Evolutionary conservation across 2,797 vertebrate species (phyloP), one percentile per base, ranked within the genome.

Genomic region (Microctenopoma steveboyesi): DNA sequence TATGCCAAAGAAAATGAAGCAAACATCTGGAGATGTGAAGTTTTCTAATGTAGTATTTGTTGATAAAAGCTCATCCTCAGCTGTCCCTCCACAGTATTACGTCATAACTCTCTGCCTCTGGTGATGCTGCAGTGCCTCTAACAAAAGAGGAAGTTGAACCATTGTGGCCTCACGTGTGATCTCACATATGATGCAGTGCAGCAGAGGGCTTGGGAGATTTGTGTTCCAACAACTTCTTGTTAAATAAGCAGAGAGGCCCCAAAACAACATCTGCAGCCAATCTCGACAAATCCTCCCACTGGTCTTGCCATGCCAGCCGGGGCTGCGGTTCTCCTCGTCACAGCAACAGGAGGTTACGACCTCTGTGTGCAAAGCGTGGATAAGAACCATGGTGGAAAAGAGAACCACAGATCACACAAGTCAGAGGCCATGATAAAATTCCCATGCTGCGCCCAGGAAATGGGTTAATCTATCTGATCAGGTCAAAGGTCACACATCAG

Each of bases 191-290:
- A 82, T 81, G 54, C 69, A 74, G 66, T 73, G 79, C 75, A 76
- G 76, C 73, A 35, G 52, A 82, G 84, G 74, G 70, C 85, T 89
- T 79, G 78, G 69, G 87, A 91, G 89, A 90, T 89, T 92, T 85
- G 90, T 89, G 84, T 83, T 85, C 86, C 76, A 33, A 86, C 87
- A 83, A 88, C 79, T 85, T 87, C 78, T 87, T 10, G 52, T 89
- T 88, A 81, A 86, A 74, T 79, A 88, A 87, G 79, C 79, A 67
- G 51, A 71, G 81, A 76, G 81, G 51, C 78, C 82, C 83, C 83
- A 59, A 85, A 88, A 82, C 76, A 89, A 90, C 88, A 89, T 91
- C 88, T 91, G 91, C 84, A 89, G 82, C 80, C 84, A 91, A 90
- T 92, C 90, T 86, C 3, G 28, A 39, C 72, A 13, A 47, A 82